Evolutionary conservation across 2,888 invertebrate genomes (phyloP).

Genomic region (Crepidodera aurea): DNA sequence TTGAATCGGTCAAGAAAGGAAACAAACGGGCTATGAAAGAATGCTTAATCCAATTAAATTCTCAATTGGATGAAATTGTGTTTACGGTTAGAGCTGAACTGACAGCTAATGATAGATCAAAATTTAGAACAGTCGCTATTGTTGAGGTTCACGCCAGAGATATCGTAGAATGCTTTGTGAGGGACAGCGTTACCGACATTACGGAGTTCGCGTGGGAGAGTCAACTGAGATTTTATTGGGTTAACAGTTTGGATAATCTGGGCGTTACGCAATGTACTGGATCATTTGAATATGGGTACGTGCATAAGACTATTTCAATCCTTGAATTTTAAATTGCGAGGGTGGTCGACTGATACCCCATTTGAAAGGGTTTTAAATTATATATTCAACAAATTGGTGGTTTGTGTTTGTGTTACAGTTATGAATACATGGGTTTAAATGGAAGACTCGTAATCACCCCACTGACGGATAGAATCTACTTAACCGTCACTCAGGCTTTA

Average conservation of each 20-base stretch:
- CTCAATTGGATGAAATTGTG: slow-evolving; percentile 85
- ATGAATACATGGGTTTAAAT: slow-evolving; percentile 95
- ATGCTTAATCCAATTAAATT: slow-evolving; percentile 80
- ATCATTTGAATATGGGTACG: slow-evolving; percentile 77
- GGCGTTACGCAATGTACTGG: slow-evolving; percentile 87
- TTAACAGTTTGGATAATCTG: slow-evolving; percentile 79
- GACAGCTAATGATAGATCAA: slow-evolving; percentile 81
- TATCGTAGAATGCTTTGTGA: slow-evolving; percentile 82
- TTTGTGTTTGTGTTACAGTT: no score
- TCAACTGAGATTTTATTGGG: slow-evolving; percentile 92
- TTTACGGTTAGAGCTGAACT: slow-evolving; percentile 77
- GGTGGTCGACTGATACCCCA: no score
- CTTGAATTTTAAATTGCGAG: no score
- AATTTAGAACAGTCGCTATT: slow-evolving; percentile 88
- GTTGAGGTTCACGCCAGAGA: slow-evolving; percentile 93
- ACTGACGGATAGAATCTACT: slow-evolving; percentile 89
- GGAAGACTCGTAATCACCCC: slow-evolving; percentile 92
- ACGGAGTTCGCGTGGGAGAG: slow-evolving; percentile 95
- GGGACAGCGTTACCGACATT: slow-evolving; percentile 82
- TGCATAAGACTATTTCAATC: no score
- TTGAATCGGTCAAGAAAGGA: slow-evolving; percentile 74
- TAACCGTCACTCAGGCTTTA: slow-evolving; percentile 92
- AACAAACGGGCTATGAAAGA: slow-evolving; percentile 91
- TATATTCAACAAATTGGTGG: no score
- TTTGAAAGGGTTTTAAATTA: no score